Evolutionary conservation across 2,113 vertebrate genomes (phyloP).

Genomic region (Dromaius novaehollandiae): DNA sequence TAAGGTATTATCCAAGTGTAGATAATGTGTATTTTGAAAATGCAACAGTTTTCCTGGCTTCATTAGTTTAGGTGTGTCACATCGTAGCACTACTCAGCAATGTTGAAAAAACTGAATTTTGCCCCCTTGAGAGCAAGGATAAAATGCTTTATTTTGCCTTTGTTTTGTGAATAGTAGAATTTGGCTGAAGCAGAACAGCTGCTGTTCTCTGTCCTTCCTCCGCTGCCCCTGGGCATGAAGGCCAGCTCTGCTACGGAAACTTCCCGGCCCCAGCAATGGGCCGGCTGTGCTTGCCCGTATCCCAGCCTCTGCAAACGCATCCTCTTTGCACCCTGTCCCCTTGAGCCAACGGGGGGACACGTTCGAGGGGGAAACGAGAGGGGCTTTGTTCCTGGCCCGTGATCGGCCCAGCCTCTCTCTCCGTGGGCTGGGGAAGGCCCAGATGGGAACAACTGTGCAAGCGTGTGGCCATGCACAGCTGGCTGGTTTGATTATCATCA

Average conservation of each 20-base stretch:
- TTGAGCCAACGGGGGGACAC: neutral
- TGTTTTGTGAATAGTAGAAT: constrained; percentile 14
- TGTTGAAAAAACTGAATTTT: constrained; percentile 23
- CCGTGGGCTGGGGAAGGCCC: neutral
- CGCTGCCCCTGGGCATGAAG: neutral
- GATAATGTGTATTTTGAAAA: constrained; percentile 55
- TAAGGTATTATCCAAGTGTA: neutral
- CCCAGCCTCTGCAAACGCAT: neutral
- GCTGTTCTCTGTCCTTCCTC: neutral
- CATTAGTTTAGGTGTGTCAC: constrained; percentile 30
- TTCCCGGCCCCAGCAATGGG: neutral
- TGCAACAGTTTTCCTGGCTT: constrained; percentile 15
- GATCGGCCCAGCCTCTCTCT: neutral
- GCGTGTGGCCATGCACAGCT: neutral
- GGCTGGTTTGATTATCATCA: neutral
- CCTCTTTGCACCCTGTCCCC: neutral
- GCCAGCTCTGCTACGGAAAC: neutral
- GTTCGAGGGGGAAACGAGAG: neutral
- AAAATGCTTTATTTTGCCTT: constrained; percentile 5
- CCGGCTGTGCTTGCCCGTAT: neutral
- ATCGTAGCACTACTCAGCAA: neutral
- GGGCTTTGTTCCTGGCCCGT: neutral
- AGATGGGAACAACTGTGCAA: neutral
- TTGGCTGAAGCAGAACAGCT: constrained; percentile 40
- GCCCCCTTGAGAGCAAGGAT: constrained; percentile 1